A percentile compares a stretch with the other conserved stretches of the same genome.
phyloP scores from a whole-genome alignment of 2,113 vertebrate genomes.

The Cololabis saira region DNA sequence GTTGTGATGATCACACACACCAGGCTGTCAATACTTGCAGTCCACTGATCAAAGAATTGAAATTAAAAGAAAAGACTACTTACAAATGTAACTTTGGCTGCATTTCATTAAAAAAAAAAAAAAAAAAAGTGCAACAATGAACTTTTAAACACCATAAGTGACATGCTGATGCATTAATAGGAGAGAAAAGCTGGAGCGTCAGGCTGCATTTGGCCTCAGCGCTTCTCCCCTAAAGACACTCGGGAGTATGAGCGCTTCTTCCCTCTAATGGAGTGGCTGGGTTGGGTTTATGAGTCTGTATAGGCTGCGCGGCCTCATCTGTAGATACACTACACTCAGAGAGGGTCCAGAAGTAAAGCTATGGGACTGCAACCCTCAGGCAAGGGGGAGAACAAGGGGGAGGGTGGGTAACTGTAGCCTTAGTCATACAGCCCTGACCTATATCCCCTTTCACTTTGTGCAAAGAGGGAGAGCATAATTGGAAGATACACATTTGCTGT shows the following conservation, averaged over 20 bases:
- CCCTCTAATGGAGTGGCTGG: constrained; percentile 79
- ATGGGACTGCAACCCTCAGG: constrained; percentile 90
- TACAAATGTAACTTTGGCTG: constrained; percentile 53
- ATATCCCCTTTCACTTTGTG: constrained; percentile 85
- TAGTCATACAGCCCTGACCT: constrained; percentile 95
- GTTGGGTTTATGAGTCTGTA: constrained; percentile 55
- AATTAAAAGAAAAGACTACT: constrained; percentile 32
- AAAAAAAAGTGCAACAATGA: constrained; percentile 45
- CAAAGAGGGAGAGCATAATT: constrained; percentile 45
- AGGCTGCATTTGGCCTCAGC: constrained; percentile 73
- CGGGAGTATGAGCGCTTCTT: constrained; percentile 84
- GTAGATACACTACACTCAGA: constrained; percentile 83
- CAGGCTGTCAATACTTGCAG: constrained; percentile 74
- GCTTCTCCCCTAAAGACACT: constrained; percentile 81
- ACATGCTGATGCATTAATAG: constrained; percentile 24
- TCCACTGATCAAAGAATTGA: constrained; percentile 72
- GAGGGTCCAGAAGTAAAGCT: constrained; percentile 90
- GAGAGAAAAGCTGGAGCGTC: constrained; percentile 17
- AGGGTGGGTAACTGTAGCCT: constrained; percentile 83
- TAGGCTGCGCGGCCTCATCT: constrained; percentile 47
- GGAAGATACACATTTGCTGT: constrained; percentile 44
- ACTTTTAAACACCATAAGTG: constrained; percentile 51
- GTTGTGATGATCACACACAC: constrained; percentile 72
- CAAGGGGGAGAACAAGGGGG: constrained; percentile 54
- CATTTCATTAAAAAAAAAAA: constrained; percentile 49